Percentiles rank a stretch among this genome's conserved stretches.
phyloP scores from a whole-genome alignment of 1,140 invertebrate species.

The Drosophila biarmipes region DNA sequence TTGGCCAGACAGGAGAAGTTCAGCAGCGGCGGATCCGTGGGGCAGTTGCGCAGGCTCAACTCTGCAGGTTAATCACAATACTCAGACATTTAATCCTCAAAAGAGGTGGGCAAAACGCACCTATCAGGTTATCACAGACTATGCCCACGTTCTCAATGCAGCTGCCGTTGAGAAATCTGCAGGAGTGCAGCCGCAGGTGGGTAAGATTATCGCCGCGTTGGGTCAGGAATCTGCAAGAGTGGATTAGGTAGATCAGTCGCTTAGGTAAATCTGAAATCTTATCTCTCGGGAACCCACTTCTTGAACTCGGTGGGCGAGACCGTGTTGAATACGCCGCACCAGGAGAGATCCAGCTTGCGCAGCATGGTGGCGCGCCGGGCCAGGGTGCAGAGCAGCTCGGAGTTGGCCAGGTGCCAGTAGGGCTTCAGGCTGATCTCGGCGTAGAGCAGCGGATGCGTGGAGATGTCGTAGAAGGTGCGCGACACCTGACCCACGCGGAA shows the following conservation, averaged over 20 bases:
- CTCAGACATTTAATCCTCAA: not conserved
- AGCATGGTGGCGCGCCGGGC: conserved; percentile 88
- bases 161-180: conserved; percentile 89
- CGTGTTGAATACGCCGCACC: conserved; percentile 91
- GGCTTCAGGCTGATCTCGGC: conserved; percentile 91
- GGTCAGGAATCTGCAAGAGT: conserved; percentile 87
- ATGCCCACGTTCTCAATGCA: conserved; percentile 87
- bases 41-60: conserved; percentile 87
- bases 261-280: too few relatives aligned
- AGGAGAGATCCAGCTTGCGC: conserved; percentile 92
- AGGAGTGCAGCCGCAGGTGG: conserved; percentile 90
- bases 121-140: conserved; percentile 89
- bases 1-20: conserved; percentile 88
- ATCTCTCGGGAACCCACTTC: conserved; percentile 49
- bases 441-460: conserved; percentile 91
- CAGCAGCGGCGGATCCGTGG: conserved; percentile 85
- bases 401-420: conserved; percentile 88
- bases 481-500: conserved; percentile 91
- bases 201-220: conserved; percentile 88
- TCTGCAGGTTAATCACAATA: conserved; percentile 84
- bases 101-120: conserved; percentile 53
- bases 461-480: conserved; percentile 89
- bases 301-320: conserved; percentile 81
- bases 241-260: not conserved
- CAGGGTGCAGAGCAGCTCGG: conserved; percentile 76